phyloP scores from a whole-genome alignment of 2,888 invertebrate genomes.

The Tinea trinotella region DNA sequence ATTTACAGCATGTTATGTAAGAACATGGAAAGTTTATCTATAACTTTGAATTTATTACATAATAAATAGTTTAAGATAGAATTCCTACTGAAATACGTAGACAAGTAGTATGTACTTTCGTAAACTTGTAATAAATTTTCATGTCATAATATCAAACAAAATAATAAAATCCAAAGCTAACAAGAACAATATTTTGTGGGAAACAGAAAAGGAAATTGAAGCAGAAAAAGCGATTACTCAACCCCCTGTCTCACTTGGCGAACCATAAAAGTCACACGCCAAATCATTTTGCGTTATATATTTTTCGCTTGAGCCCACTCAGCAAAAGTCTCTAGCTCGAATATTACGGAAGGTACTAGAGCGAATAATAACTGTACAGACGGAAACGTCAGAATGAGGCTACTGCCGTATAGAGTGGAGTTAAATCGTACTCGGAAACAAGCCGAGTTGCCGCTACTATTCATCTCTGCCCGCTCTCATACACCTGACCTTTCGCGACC shows the following conservation, averaged over 20 bases:
- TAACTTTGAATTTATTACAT: not conserved
- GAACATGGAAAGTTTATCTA: not conserved
- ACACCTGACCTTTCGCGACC: constrained; percentile 68
- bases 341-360: constrained; percentile 17
- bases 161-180: not conserved
- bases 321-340: constrained; percentile 6
- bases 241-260: constrained; percentile 3
- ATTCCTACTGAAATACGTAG: no score
- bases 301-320: constrained; percentile 15
- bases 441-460: constrained; percentile 31
- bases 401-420: constrained; percentile 50
- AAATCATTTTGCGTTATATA: constrained; percentile 9
- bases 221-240: constrained; percentile 12
- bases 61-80: no score
- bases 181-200: not conserved
- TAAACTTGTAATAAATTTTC: not conserved
- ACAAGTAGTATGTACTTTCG: no score
- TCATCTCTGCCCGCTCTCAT: constrained; percentile 63
- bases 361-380: constrained; percentile 14
- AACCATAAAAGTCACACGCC: constrained; percentile 9
- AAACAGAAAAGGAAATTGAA: constrained; percentile 3
- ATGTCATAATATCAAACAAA: not conserved
- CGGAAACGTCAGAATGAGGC: constrained; percentile 28
- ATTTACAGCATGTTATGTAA: not conserved
- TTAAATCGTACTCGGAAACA: constrained; percentile 36